A percentile compares a stretch with the other conserved stretches of the same genome.
Conservation (phyloP, 2,113 vertebrate species). For the Mesocricetus auratus region DNA sequence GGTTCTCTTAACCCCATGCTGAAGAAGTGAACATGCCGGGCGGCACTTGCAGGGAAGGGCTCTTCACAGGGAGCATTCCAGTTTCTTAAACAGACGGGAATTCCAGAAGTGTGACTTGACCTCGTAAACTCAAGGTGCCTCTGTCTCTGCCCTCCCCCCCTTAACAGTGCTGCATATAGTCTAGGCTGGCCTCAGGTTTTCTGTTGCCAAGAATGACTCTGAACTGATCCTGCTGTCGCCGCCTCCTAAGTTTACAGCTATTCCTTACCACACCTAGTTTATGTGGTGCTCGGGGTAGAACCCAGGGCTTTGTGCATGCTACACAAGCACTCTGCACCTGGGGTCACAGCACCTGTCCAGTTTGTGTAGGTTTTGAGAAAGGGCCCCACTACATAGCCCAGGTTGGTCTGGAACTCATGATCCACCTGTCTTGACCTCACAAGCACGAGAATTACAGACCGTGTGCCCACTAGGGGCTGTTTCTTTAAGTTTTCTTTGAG, state of each 20-base stretch:
- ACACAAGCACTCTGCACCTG: not conserved
- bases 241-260: not conserved
- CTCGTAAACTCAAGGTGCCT: not conserved
- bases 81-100: not conserved
- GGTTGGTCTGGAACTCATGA: not conserved
- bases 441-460: not conserved
- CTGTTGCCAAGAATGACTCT: not conserved
- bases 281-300: not conserved
- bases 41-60: not conserved
- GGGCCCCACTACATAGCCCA: not conserved
- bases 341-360: not conserved
- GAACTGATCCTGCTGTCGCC: not conserved
- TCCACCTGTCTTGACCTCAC: too few relatives aligned
- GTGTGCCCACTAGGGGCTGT: not conserved
- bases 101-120: not conserved
- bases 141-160: not conserved
- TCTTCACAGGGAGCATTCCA: not conserved
- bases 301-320: not conserved
- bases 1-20: not conserved
- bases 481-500: not conserved
- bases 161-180: not conserved
- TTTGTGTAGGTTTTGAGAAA: not conserved
- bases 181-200: not conserved
- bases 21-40: not conserved
- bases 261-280: not conserved